Percentiles rank a stretch among this genome's conserved stretches.
These are phyloP conservation scores for Oreochromis mossambicus DNA, from an alignment of 2,797 vertebrate species.

Conservation along the genomic window DNA sequence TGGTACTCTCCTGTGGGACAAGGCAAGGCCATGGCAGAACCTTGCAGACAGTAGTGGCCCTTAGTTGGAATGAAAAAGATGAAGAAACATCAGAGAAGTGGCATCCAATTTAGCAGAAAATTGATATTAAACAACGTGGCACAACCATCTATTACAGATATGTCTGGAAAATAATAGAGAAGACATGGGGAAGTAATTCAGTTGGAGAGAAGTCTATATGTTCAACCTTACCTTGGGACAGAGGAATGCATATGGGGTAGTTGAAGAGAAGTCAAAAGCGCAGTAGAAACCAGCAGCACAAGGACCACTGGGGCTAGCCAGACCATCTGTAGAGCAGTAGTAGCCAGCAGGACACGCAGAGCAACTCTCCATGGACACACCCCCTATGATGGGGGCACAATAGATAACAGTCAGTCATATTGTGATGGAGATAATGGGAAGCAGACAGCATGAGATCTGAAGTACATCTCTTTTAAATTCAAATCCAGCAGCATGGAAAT, in stretches of 20 bases:
- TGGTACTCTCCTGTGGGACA: slow-evolving; percentile 89
- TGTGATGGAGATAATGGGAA: background rate
- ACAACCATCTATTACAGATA: background rate
- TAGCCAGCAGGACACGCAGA: slow-evolving; percentile 80
- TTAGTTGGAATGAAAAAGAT: slow-evolving; percentile 38
- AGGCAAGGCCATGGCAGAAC: slow-evolving; percentile 74
- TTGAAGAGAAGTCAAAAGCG: slow-evolving; percentile 78
- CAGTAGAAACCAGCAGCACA: slow-evolving; percentile 84
- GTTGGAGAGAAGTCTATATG: background rate
- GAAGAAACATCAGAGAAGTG: background rate
- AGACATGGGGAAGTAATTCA: background rate
- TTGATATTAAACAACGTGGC: background rate
- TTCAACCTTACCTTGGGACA: slow-evolving; percentile 82
- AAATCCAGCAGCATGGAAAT: background rate
- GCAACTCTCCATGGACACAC: slow-evolving; percentile 80
- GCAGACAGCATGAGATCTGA: background rate
- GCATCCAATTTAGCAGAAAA: background rate
- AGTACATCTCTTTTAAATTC: background rate
- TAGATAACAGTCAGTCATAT: background rate
- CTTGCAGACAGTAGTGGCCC: slow-evolving; percentile 86
- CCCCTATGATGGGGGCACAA: slow-evolving; percentile 68
- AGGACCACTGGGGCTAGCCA: slow-evolving; percentile 76
- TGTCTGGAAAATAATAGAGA: background rate
- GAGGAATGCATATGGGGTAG: slow-evolving; percentile 76
- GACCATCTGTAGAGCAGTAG: slow-evolving; percentile 80